Conservation (phyloP, 2,113 vertebrate species). For the Conger conger region DNA sequence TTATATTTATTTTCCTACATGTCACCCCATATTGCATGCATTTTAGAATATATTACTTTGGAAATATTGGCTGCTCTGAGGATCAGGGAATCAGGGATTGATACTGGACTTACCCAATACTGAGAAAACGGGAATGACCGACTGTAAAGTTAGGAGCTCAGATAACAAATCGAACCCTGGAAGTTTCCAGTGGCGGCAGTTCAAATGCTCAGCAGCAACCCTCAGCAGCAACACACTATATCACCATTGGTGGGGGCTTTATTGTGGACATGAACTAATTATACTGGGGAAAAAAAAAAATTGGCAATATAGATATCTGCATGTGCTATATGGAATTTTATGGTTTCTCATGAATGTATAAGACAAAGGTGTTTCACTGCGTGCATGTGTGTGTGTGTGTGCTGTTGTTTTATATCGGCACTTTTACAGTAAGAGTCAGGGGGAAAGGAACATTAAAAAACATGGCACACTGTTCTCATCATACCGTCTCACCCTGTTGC, state of each 20-base stretch:
- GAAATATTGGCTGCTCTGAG: background rate
- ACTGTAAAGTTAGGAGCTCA: background rate
- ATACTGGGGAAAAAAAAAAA: background rate
- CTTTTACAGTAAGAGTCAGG: background rate
- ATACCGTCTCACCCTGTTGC: constrained; percentile 22
- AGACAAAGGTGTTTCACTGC: background rate
- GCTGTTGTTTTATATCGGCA: background rate
- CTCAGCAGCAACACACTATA: background rate
- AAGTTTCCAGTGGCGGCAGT: background rate
- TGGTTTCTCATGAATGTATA: background rate
- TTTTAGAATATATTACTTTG: no score
- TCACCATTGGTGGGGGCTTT: background rate
- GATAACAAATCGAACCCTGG: background rate
- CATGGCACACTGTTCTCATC: background rate
- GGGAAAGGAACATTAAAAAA: constrained; percentile 2
- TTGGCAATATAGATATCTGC: background rate
- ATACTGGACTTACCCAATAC: background rate
- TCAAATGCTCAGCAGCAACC: no score
- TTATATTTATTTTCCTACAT: no score
- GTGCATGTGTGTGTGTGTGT: background rate
- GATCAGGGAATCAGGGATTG: background rate
- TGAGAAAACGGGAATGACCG: background rate
- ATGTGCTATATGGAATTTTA: background rate
- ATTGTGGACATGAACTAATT: background rate
- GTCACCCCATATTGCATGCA: no score